Evolutionary conservation across 2,888 invertebrate genomes (phyloP).

Genomic region (Sinopyrophorus schimmeli): DNA sequence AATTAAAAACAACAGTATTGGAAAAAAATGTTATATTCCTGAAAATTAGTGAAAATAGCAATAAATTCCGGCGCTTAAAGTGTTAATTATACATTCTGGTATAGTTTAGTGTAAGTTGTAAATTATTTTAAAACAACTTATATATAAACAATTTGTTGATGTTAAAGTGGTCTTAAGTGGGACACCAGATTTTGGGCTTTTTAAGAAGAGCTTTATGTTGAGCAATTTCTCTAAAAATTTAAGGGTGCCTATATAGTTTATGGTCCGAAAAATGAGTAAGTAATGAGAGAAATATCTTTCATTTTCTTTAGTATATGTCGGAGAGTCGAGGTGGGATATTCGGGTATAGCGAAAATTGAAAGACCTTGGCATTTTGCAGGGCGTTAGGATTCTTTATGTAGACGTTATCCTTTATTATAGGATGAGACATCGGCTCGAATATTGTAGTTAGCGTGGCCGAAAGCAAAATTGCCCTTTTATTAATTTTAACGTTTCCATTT

Average conservation of each 20-base stretch:
- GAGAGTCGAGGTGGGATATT: slow-evolving; percentile 4
- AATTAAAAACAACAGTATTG: too few relatives aligned
- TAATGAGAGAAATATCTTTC: slow-evolving; percentile 4
- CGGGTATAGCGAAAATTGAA: slow-evolving; percentile 13
- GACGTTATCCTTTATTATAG: slow-evolving; percentile 27
- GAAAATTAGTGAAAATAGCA: too few relatives aligned
- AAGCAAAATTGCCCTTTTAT: slow-evolving; percentile 29
- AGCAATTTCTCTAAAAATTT: slow-evolving; percentile 2
- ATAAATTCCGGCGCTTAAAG: too few relatives aligned
- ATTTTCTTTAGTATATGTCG: slow-evolving; percentile 2
- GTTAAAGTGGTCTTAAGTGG: too few relatives aligned
- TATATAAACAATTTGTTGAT: too few relatives aligned
- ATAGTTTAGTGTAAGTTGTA: too few relatives aligned
- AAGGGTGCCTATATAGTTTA: slow-evolving; percentile 5
- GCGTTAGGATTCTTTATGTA: slow-evolving; percentile 21
- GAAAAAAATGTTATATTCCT: too few relatives aligned
- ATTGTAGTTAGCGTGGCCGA: slow-evolving; percentile 20
- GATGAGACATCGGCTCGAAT: slow-evolving; percentile 27
- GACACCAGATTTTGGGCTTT: too few relatives aligned
- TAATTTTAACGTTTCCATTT: slow-evolving; percentile 43
- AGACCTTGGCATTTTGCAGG: slow-evolving; percentile 9
- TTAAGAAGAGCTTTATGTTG: slow-evolving; percentile 6
- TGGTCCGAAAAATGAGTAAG: slow-evolving; percentile 2
- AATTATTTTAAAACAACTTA: too few relatives aligned
- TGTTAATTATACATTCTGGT: too few relatives aligned